Evolutionary conservation across 2,888 invertebrate species (phyloP).

Genomic region (Bruchidius siliquastri): DNA sequence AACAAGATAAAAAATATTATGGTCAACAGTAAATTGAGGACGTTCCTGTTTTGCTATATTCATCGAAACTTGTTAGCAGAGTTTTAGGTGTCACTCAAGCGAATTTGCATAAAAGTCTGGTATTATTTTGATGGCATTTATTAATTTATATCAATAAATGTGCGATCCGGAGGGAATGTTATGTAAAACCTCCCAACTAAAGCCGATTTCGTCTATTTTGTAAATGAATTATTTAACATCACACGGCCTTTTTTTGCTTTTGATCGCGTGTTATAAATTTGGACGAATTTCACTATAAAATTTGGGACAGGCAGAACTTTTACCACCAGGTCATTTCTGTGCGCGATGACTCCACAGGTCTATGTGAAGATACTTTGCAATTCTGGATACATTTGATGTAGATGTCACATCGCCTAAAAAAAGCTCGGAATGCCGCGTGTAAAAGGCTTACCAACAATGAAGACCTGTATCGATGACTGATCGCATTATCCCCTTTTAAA

Average conservation of each 20-base stretch:
- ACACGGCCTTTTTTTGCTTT: background rate
- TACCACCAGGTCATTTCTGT: too few relatives aligned
- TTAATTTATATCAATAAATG: background rate
- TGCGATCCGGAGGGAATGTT: background rate
- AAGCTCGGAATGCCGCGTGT: background rate
- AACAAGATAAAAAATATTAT: too few relatives aligned
- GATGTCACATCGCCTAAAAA: background rate
- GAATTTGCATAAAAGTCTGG: background rate
- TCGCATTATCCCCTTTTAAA: background rate
- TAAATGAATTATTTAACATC: background rate
- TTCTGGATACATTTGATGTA: background rate
- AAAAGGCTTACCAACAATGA: background rate
- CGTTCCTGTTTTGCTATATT: background rate
- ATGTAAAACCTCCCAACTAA: background rate
- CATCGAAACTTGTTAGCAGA: background rate
- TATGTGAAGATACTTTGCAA: too few relatives aligned
- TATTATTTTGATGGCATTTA: background rate
- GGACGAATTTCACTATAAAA: background rate
- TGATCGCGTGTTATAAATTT: background rate
- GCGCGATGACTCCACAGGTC: too few relatives aligned
- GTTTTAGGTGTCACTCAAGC: background rate
- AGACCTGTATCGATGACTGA: background rate
- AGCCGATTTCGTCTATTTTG: background rate
- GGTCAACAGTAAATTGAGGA: background rate
- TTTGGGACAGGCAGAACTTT: too few relatives aligned